Percentiles rank a stretch among this genome's conserved stretches.
phyloP scores from a whole-genome alignment of 2,113 vertebrate genomes.

The Nannobrachium achirus region DNA sequence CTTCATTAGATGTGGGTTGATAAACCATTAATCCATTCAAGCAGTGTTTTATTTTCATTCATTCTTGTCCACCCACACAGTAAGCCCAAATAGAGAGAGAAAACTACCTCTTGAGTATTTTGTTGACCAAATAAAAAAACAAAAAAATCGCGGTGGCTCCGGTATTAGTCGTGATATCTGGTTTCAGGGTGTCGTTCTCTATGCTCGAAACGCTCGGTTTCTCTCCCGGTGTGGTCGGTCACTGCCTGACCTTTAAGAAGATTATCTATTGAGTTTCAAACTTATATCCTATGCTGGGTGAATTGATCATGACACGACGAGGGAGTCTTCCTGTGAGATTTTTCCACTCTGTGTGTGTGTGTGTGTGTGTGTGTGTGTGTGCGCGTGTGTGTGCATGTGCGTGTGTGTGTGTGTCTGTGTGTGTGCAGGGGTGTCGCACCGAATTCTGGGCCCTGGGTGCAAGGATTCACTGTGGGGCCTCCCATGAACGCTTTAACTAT shows the following conservation, averaged over 20 bases:
- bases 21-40: slow-evolving; percentile 75
- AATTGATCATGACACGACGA: slow-evolving; percentile 71
- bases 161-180: slow-evolving; percentile 32
- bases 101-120: slow-evolving; percentile 49
- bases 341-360: slow-evolving; percentile 29
- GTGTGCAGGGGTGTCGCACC: slow-evolving; percentile 9
- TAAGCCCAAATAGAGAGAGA: slow-evolving; percentile 51
- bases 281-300: slow-evolving; percentile 57
- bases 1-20: slow-evolving; percentile 73
- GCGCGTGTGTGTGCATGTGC: slow-evolving; percentile 17
- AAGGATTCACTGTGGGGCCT: no score
- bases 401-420: slow-evolving; percentile 14
- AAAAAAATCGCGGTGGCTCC: slow-evolving; percentile 46
- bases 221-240: slow-evolving; percentile 40
- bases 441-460: no score
- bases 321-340: slow-evolving; percentile 68
- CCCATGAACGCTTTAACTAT: no score
- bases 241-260: slow-evolving; percentile 62
- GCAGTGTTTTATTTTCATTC: slow-evolving; percentile 64
- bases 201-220: slow-evolving; percentile 29
- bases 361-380: slow-evolving; percentile 19
- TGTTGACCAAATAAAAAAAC: slow-evolving; percentile 41
- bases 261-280: slow-evolving; percentile 62
- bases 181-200: slow-evolving; percentile 33
- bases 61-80: slow-evolving; percentile 62